A percentile compares a stretch with the other conserved stretches of the same genome.
phyloP scores from a whole-genome alignment of 2,797 vertebrate genomes.

The Mus minutoides region DNA sequence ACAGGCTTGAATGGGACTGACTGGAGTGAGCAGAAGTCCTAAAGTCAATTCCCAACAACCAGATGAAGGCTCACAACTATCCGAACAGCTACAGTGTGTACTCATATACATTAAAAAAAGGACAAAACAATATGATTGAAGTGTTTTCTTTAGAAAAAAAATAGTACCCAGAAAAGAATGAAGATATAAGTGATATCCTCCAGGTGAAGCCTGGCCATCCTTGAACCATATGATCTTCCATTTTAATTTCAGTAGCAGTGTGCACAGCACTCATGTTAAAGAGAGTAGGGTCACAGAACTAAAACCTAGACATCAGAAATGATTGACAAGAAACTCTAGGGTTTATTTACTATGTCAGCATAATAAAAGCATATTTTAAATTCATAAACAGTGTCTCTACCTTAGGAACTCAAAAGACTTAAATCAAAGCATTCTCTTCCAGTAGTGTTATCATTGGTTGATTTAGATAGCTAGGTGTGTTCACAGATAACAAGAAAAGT shows the following conservation, averaged over 20 bases:
- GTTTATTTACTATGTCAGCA: not conserved
- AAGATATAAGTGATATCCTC: not conserved
- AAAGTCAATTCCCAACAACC: no score
- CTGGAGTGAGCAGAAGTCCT: no score
- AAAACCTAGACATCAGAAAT: not conserved
- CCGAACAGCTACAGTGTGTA: no score
- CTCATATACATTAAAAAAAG: no score
- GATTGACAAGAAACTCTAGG: not conserved
- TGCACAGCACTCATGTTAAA: not conserved
- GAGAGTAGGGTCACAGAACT: not conserved
- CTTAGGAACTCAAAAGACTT: not conserved
- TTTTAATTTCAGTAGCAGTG: not conserved
- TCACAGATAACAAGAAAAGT: not conserved
- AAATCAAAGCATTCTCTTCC: not conserved
- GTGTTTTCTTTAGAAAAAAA: no score
- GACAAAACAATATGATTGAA: no score
- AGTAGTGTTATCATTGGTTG: not conserved
- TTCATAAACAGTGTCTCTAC: not conserved
- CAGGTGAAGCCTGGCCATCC: no score
- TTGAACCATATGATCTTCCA: fast-evolving
- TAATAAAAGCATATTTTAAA: not conserved
- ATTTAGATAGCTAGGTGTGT: not conserved
- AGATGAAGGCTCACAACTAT: no score
- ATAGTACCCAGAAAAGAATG: no score
- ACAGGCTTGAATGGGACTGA: no score